Evolutionary conservation across 1,140 invertebrate species (phyloP), one percentile per base, ranked within the genome.

Genomic region (Helicoverpa zea): DNA sequence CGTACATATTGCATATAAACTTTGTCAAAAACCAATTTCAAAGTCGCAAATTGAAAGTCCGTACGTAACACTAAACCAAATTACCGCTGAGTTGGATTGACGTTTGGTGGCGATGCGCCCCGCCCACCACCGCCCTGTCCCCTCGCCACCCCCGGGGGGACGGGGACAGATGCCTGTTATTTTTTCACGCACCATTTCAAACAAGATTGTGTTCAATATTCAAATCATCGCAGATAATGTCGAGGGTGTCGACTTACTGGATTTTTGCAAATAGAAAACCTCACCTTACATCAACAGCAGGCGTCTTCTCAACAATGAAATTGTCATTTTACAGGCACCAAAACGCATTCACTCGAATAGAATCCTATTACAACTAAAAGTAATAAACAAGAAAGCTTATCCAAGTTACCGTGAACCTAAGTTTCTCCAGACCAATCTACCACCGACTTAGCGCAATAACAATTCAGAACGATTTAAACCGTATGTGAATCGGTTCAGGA

Each of bases 201-300:
- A 52, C 74, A 58, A 77, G 59, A 77, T 77, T 77, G 74, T 29
- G 59, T 64, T 77, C 59, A 77, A 77, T 77, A 77, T 77, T 77
- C 64, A 77, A 77, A 77, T 77, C 52, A 54, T 77, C 64, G 47
- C 16, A 63, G 47, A 54, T 16, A 52, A n/a, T 29, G 49, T 70
- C 4, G 52, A 49, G 68, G 18, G 12, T 16, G 30, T 29, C 13
- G 30, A 64, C 3, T 64, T 16, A 14, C 63, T 47, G 14, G 35
- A 3, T 64, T 63, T 58, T 58, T 14, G 11, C 29, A 61, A 61
- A 61, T 61, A 13, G 23, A 30, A 30, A 61, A 29, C 23, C 12
- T 30, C 35, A 18, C 58, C 5, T 2, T 54, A 59, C 11, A 29
- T 14, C 14, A 14, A 10, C 35, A 43, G 35, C 35, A 43, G 35